Base-by-base conservation (phyloP, 92 coral and sea anemone species). In the Epizoanthus fatuus region DNA sequence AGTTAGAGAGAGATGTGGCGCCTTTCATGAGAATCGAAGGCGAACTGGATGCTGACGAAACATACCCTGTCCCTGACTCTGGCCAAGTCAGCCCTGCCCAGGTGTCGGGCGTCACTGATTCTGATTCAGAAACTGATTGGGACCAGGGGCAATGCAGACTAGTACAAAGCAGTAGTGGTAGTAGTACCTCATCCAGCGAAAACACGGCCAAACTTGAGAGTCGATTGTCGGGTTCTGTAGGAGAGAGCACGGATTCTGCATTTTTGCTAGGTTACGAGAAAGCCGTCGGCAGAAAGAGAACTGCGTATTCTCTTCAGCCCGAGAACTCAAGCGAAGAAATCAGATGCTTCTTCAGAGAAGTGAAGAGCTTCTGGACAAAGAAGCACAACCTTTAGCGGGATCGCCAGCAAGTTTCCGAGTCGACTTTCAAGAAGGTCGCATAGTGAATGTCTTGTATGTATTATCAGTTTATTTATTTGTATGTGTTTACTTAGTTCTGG, bases 381-480 rank as follows among this genome's bases (percentile, higher is more conserved):
- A 29, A 29, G 19, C 66, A 73, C 79, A 73, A 73, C 16, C 52
- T 73, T n/a, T 0, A 38, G 52, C 79, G 79, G 5, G 58, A 58
- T 12, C 4, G 62, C 58, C 16, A n/a, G 54, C 62, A 16, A 29
- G 22, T 73, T 15, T 0, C 79, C 62, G 1, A 35, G 15, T 12
- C 2, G 13, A 73, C 79, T 3, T 45, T 73, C 79, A 73, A 73
- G 19, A 73, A 73, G 22, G 52, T 29, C n/a, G 16, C 20, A 73
- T 68, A 73, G 79, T 16, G 64, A 42, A 73, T 73, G 52, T 49
- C 9, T 25, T 73, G 79, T 73, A 42, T 4, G 66, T 73, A 73
- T 49, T 25, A 29, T 29, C 32, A 29, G 32, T 29, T 29, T 29
- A 29, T 29, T 29, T n/a, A n/a, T n/a, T n/a, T n/a, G n/a, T n/a